Conservation (phyloP, 2,797 vertebrate species). For the Rhodeus uyekii region DNA sequence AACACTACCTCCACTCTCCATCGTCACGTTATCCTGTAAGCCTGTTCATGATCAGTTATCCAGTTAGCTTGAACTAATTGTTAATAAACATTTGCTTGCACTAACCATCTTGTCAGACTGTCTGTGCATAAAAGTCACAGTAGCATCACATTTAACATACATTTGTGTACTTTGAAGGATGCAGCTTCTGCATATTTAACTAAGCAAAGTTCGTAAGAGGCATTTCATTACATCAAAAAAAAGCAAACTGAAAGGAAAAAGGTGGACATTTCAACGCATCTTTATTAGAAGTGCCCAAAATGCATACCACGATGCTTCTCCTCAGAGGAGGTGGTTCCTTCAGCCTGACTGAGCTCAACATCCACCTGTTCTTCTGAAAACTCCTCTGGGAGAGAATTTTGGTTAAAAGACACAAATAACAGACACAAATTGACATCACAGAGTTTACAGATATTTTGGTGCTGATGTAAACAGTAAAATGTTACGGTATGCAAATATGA, state of each 20-base stretch:
- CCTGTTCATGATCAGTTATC: too few relatives aligned
- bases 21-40: too few relatives aligned
- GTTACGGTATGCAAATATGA: too few relatives aligned
- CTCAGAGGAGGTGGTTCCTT: slow-evolving; percentile 30
- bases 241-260: slow-evolving; percentile 41
- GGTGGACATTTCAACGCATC: slow-evolving; percentile 4
- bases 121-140: too few relatives aligned
- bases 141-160: too few relatives aligned
- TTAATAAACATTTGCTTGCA: too few relatives aligned
- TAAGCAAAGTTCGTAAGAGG: neutral
- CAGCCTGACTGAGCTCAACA: slow-evolving; percentile 27
- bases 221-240: slow-evolving; percentile 6
- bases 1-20: too few relatives aligned
- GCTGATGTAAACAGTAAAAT: too few relatives aligned
- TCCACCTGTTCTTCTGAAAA: slow-evolving; percentile 39
- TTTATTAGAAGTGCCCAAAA: neutral
- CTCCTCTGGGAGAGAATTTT: slow-evolving; percentile 19
- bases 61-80: too few relatives aligned
- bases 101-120: too few relatives aligned
- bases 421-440: too few relatives aligned
- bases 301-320: slow-evolving; percentile 60
- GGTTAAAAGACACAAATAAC: neutral
- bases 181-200: neutral
- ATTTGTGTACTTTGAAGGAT: neutral
- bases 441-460: too few relatives aligned